Evolutionary conservation across 2,797 vertebrate genomes (phyloP), one percentile per base, ranked within the genome.

Genomic region (Artibeus jamaicensis): DNA sequence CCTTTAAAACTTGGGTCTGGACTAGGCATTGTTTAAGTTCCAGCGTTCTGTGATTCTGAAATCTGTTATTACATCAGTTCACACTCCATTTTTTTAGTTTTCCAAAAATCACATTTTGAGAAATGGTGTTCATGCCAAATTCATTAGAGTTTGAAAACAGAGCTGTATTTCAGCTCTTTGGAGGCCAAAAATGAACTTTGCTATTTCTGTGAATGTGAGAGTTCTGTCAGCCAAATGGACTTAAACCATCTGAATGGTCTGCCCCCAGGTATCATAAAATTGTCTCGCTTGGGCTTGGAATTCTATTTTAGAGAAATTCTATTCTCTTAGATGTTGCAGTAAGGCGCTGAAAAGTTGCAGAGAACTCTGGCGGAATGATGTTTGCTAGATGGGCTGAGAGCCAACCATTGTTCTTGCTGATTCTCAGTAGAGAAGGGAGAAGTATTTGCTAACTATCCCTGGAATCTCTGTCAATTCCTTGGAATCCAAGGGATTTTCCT

Each of bases 401-500:
- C 93, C 96, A 96, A 53, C 88, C 87, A 97, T 94, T 97, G 93
- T 97, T 97, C 91, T 94, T 55, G 11, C 26, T 92, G 26, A 67
- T 94, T 81, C 86, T 97, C 83, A 68, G 0, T 53, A 92, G n/a
- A 97, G 88, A 95, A 95, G 70, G 39, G 73, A 83, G 68, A 96
- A 94, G 65, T 91, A 79, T 97, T 96, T 96, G 46, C 90, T 90
- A 94, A 96, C 92, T 74, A 96, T 89, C 96, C 89, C 86, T 73
- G 96, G 96, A 97, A 97, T 97, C 86, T 93, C 95, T 92, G 85
- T 95, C 92, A 96, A 93, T 97, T 95, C 91, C 34, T 78, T 96
- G 96, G 97, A 97, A 96, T 96, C 91, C 88, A 83, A 97, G 97
- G 97, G 97, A 81, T 97, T 97, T 97, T 97, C 96, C 97, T 97